Evolutionary conservation across 2,113 vertebrate genomes (phyloP), one percentile per base, ranked within the genome.

Genomic region (Piaya cayana): DNA sequence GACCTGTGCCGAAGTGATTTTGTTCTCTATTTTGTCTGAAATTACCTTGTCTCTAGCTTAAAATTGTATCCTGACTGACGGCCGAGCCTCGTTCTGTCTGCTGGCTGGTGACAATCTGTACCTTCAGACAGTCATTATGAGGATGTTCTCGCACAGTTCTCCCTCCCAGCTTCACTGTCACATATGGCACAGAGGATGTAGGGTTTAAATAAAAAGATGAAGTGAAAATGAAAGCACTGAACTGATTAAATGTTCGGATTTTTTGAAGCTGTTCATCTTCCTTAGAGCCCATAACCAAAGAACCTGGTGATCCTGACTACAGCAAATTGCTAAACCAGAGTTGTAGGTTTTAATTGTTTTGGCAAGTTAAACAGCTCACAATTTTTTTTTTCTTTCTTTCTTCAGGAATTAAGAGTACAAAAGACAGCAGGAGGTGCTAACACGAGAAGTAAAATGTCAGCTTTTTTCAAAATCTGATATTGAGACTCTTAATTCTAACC

Each of bases 81-180:
- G 78, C 50, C 30, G 82, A 91, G 75, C n/a, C 70, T 95, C 71
- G 77, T 82, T 86, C 93, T 83, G 50, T 80, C 84, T 92, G 50
- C 50, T 63, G 60, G 81, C 70, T 79, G 78, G 42, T 76, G 65
- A 93, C 86, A 8, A 7, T n/a, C 58, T 2, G 26, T 55, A 29
- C 74, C 72, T 89, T 60, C 39, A 87, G 60, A 60, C 52, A 84
- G 62, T 72, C 58, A 85, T 78, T 68, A 78, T 1, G 1, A 76
- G 39, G 53, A 91, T 0, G 11, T 27, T 63, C 13, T 89, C 67
- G 26, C 29, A 27, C 16, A 65, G 58, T 34, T 87, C 65, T 93
- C 37, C 60, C 70, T 91, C 82, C 36, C 43, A 84, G 29, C n/a
- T 70, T 82, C 87, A 62, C 58, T 80, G 39, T 32, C 62, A 91